Base-by-base conservation (phyloP, 2,113 vertebrate species). In the Paracanthobrama guichenoti region DNA sequence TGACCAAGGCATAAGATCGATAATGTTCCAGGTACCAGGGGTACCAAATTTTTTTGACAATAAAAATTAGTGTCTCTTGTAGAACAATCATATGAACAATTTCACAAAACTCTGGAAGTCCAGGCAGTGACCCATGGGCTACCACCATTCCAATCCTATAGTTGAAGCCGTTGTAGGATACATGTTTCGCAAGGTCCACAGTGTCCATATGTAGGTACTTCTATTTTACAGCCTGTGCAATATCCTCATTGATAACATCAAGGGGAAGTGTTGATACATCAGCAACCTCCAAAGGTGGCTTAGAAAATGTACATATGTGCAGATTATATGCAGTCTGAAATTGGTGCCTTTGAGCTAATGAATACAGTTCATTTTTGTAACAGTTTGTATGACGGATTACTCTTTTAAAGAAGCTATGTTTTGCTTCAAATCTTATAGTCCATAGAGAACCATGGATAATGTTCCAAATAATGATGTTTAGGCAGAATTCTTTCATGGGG, bases 381-480 rank as follows among this genome's bases (percentile, higher is more conserved):
- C 77, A 84, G 59, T 83, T 83, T 53, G 81, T 83, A 74, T 88
- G 67, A 35, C 67, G 57, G 10, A 83, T 48, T 57, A 85, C 74
- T 79, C 74, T 84, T 86, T 86, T 79, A 10, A 88, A 82, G 9
- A 85, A 57, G 9, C 20, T 57, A n/a, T 57, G 55, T 57, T 57
- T 57, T 3, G 55, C 55, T 57, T 57, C 55, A 64, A 60, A 84
- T 86, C 77, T 53, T 10, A 86, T 81, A 64, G 85, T 82, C 72
- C 79, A 79, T 77, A 85, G 57, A 44, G 85, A 81, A 71, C 79
- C 9, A 4, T 6, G 80, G 48, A 79, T 74, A 83, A 48, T 74
- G 85, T 57, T 88, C 64, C 16, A 88, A 50, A 5, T 39, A 85
- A 67, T 87, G 67, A 74, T 59, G 87, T 82, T 86, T 84, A 6